These are phyloP conservation scores for Hydropsyche betteni DNA, from an alignment of 2,888 invertebrate species.

Conservation along the genomic window DNA sequence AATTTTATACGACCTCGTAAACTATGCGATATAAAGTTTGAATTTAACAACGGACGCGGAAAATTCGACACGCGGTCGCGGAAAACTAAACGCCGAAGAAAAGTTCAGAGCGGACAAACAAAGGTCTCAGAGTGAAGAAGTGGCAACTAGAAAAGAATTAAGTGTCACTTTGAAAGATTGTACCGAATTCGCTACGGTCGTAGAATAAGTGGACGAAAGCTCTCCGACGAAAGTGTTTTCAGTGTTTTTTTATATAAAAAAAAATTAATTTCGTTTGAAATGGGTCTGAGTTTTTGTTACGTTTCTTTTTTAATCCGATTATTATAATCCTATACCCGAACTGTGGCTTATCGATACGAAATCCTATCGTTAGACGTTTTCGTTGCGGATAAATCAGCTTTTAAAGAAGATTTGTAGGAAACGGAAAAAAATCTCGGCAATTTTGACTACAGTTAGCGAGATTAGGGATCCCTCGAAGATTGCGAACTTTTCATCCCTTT, in stretches of 20 bases:
- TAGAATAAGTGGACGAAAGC: not conserved
- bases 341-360: constrained; percentile 7
- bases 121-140: not conserved
- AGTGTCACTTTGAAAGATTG: constrained; percentile 25
- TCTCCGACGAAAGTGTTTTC: not conserved
- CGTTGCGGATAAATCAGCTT: constrained; percentile 2
- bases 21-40: too few species aligned
- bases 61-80: too few species aligned
- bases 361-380: constrained; percentile 5
- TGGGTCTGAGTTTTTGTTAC: not conserved
- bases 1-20: too few species aligned
- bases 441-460: not conserved
- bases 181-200: not conserved
- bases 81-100: too few species aligned
- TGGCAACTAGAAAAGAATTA: constrained; percentile 21
- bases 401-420: not conserved
- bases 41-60: too few species aligned
- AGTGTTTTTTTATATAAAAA: not conserved
- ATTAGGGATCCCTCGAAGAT: not conserved
- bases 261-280: not conserved
- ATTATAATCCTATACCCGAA: constrained; percentile 6
- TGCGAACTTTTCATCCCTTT: too few species aligned
- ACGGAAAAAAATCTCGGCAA: too few species aligned
- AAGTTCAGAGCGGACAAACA: too few species aligned
- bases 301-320: constrained; percentile 12